Conservation (phyloP, 2,888 invertebrate genomes). For the Cenopis cana region DNA sequence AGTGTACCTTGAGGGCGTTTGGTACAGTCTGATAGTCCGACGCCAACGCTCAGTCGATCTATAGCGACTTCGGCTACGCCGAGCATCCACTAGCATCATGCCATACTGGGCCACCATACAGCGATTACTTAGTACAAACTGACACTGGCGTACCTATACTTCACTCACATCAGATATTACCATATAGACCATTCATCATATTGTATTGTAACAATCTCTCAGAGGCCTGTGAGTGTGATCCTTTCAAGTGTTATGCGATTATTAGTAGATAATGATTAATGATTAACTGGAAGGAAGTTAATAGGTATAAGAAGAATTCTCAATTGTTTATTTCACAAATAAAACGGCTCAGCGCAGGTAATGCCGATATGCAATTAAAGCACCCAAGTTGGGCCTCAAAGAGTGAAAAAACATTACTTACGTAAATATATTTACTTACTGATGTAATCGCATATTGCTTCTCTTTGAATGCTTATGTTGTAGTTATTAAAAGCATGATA, state of each 20-base stretch:
- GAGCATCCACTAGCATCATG: conserved; percentile 73
- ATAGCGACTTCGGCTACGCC: conserved; percentile 57
- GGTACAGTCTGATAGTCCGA: conserved; percentile 56
- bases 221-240: conserved; percentile 79
- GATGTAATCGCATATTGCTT: conserved; percentile 69
- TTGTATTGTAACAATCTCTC: conserved; percentile 75
- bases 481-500: conserved; percentile 68
- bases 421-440: background rate
- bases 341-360: conserved; percentile 9
- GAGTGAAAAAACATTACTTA: background rate
- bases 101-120: conserved; percentile 78
- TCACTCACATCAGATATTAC: conserved; percentile 77
- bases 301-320: background rate
- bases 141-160: conserved; percentile 82
- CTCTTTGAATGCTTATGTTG: conserved; percentile 67
- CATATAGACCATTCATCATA: conserved; percentile 73
- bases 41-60: conserved; percentile 61
- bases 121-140: conserved; percentile 76
- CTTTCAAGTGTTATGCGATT: conserved; percentile 64
- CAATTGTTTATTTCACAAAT: conserved; percentile 39
- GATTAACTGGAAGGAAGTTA: background rate
- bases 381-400: background rate
- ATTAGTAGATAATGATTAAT: conserved; percentile 50
- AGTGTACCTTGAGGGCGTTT: conserved; percentile 69
- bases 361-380: background rate